These are phyloP conservation scores for Pongo abelii DNA, from an alignment of 2,113 vertebrate species.

Conservation along the genomic window DNA sequence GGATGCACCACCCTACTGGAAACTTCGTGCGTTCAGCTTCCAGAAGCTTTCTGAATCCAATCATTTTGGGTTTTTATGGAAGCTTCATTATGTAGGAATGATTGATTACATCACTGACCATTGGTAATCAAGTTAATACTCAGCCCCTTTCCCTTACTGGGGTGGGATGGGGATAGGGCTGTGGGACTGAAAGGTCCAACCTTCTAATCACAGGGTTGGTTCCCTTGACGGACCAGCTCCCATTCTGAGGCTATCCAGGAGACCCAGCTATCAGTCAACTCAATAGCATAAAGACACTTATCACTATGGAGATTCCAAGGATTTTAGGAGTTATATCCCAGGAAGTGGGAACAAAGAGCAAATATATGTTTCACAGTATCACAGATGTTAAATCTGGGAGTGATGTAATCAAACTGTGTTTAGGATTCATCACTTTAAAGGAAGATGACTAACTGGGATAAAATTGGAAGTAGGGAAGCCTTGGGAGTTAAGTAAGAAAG, in stretches of 20 bases:
- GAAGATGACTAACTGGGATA: background rate
- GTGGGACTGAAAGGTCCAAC: background rate
- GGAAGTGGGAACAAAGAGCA: background rate
- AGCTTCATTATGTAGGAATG: background rate
- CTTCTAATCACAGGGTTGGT: background rate
- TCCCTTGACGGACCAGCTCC: background rate
- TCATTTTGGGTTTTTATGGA: background rate
- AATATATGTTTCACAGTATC: background rate
- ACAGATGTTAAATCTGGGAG: background rate
- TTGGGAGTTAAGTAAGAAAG: background rate
- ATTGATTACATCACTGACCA: background rate
- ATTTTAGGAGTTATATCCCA: background rate
- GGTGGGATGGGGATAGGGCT: background rate
- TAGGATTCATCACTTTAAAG: constrained; percentile 7
- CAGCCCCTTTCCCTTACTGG: background rate
- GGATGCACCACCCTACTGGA: background rate
- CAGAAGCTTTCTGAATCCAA: background rate
- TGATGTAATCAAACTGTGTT: background rate
- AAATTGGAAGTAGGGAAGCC: background rate
- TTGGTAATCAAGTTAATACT: background rate
- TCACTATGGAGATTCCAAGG: background rate
- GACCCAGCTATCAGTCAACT: background rate
- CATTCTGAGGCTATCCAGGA: background rate
- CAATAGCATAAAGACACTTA: background rate
- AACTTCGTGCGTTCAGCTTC: background rate